A percentile compares a stretch with the other conserved stretches of the same genome.
phyloP scores from a whole-genome alignment of 2,888 invertebrate genomes.

The Anthophora plumipes region DNA sequence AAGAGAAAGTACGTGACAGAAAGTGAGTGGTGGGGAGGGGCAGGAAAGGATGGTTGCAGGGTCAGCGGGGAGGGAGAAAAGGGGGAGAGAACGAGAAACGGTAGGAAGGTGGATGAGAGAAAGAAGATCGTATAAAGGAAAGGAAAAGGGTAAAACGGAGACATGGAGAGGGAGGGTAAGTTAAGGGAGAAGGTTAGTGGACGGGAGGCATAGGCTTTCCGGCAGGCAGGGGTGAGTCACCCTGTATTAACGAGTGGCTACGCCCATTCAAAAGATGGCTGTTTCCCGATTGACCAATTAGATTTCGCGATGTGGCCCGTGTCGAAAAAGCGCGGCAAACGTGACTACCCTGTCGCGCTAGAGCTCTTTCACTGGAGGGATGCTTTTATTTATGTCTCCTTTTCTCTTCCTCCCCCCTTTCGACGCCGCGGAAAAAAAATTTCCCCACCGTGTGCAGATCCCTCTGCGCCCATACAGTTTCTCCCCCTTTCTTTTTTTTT shows the following conservation, averaged over 20 bases:
- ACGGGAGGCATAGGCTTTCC: conserved; percentile 67
- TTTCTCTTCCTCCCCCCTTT: conserved; percentile 46
- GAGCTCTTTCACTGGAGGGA: conserved; percentile 54
- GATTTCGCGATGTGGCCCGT: conserved; percentile 71
- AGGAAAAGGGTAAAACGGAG: conserved; percentile 32
- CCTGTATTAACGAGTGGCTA: conserved; percentile 77
- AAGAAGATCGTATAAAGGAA: conserved; percentile 8
- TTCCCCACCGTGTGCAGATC: conserved; percentile 35
- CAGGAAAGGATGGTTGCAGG: too few species aligned
- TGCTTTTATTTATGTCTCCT: conserved; percentile 71
- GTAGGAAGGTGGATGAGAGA: conserved; percentile 22
- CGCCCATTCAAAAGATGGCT: conserved; percentile 82
- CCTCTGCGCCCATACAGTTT: conserved; percentile 29
- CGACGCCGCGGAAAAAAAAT: conserved; percentile 43
- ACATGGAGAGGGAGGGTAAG: conserved; percentile 21
- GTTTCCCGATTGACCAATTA: conserved; percentile 79
- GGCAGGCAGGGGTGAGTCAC: conserved; percentile 81
- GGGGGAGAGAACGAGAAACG: conserved; percentile 8
- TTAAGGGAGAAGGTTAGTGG: conserved; percentile 60
- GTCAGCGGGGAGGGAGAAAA: not conserved
- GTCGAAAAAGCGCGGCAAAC: conserved; percentile 79
- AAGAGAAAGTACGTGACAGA: conserved; percentile 52
- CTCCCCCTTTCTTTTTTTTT: conserved; percentile 46
- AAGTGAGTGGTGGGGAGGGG: not conserved
- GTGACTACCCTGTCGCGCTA: conserved; percentile 55